Evolutionary conservation across 2,113 vertebrate species (phyloP).

Genomic region (Ciconia maguari): DNA sequence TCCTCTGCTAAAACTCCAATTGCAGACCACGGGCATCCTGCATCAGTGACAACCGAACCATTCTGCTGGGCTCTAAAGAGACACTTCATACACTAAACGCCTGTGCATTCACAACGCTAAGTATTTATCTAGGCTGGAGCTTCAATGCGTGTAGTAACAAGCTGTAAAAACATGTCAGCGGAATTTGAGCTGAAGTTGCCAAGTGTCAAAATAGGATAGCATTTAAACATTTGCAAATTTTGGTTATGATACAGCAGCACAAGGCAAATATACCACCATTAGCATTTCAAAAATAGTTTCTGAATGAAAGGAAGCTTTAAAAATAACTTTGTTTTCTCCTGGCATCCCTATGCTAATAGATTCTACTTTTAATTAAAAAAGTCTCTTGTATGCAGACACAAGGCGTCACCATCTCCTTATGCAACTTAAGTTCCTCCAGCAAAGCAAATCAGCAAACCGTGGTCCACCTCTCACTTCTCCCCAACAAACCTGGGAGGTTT

Average conservation of each 20-base stretch:
- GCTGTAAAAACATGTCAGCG: conserved; percentile 42
- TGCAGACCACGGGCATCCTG: not conserved
- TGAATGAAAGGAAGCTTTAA: conserved; percentile 43
- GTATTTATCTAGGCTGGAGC: not conserved
- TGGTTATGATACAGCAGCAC: conserved; percentile 2
- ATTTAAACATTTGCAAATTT: conserved; percentile 34
- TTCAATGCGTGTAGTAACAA: not conserved
- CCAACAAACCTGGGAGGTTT: not conserved
- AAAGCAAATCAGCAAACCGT: not conserved
- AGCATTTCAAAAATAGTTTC: conserved; percentile 58
- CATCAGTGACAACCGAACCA: not conserved
- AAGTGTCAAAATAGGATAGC: conserved; percentile 32
- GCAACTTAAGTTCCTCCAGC: not conserved
- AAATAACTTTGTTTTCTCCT: conserved; percentile 26
- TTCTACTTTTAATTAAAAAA: not conserved
- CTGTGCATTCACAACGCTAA: not conserved
- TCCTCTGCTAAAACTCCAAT: not conserved
- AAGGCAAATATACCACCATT: conserved; percentile 22
- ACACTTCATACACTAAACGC: not conserved
- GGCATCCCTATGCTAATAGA: conserved; percentile 22
- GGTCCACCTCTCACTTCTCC: not conserved
- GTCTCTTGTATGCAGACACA: not conserved
- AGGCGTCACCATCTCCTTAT: not conserved
- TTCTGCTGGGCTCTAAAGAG: not conserved
- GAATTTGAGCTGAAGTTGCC: conserved; percentile 1